Base-by-base conservation (phyloP, 2,113 vertebrate genomes). In the Salvelinus namaycush region DNA sequence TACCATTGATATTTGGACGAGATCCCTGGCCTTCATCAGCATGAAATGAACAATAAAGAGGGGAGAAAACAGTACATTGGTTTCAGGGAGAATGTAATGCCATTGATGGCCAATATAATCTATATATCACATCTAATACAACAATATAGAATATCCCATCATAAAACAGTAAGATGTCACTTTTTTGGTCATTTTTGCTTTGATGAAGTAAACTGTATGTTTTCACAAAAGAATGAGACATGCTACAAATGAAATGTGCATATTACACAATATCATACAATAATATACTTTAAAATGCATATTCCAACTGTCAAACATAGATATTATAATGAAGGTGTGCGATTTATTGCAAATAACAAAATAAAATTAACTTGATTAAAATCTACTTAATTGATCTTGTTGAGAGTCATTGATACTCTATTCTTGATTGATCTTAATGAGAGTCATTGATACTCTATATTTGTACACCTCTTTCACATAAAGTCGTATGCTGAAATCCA, bases 1-100 rank as follows among this genome's bases (percentile, higher is more conserved):
- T 92, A 93, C 92, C 92, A 93, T 91, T 81, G 92, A 92, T 89
- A 91, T 90, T 88, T 92, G 90, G 87, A 92, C 88, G 90, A 91
- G 89, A 92, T 92, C 90, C 84, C 89, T 89, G 89, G 89, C 90
- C 92, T 93, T 92, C 92, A 92, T 92, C 91, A 89, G 90, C 89
- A 88, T 89, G 88, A 91, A 87, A 87, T 88, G 88, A 44, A 91
- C 87, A 90, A 86, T 88, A 92, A 83, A 92, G 89, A 90, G 80
- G 81, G 86, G 86, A 86, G 86, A 89, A 64, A 90, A 92, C 78
- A 92, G 89, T 84, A 91, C 72, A 89, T 4, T 54, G 68, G 49
- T 84, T 91, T 90, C 80, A 91, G 67, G 70, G 74, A 62, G 29
- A 59, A 24, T 22, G 2, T 62, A 81, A 88, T 83, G 79, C 76